These are phyloP conservation scores for Polyergus mexicanus DNA, from an alignment of 1,140 invertebrate species.

Conservation along the genomic window DNA sequence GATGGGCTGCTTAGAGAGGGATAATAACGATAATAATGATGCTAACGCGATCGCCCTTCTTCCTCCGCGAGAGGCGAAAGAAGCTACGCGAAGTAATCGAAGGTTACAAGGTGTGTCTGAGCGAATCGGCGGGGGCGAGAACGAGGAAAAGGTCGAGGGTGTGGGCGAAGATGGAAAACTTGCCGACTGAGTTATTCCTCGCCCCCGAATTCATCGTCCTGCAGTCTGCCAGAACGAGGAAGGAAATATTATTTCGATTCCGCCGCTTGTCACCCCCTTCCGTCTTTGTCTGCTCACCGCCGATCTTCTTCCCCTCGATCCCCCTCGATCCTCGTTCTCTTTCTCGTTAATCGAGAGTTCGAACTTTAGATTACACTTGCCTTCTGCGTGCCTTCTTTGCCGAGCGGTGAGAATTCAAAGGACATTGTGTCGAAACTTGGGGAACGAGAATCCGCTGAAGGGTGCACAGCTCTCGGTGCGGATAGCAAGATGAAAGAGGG, in stretches of 20 bases:
- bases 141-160: conserved; percentile 5
- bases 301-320: not conserved
- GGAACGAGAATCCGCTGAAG: conserved; percentile 58
- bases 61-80: not conserved
- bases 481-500: not conserved
- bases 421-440: conserved; percentile 74
- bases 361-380: conserved; percentile 75
- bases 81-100: conserved; percentile 32
- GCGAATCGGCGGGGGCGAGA: not conserved
- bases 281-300: not conserved
- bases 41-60: conserved; percentile 41
- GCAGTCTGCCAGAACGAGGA: conserved; percentile 43
- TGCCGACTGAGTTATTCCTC: conserved; percentile 65
- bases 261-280: conserved; percentile 3
- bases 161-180: conserved; percentile 49
- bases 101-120: conserved; percentile 23
- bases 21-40: conserved; percentile 75
- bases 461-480: not conserved
- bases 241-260: conserved; percentile 73
- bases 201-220: conserved; percentile 67
- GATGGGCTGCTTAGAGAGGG: conserved; percentile 66
- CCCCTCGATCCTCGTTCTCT: not conserved
- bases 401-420: conserved; percentile 69
- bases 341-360: conserved; percentile 76
- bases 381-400: conserved; percentile 62